phyloP scores from a whole-genome alignment of 2,113 vertebrate species.

The Neolamprologus brichardi region DNA sequence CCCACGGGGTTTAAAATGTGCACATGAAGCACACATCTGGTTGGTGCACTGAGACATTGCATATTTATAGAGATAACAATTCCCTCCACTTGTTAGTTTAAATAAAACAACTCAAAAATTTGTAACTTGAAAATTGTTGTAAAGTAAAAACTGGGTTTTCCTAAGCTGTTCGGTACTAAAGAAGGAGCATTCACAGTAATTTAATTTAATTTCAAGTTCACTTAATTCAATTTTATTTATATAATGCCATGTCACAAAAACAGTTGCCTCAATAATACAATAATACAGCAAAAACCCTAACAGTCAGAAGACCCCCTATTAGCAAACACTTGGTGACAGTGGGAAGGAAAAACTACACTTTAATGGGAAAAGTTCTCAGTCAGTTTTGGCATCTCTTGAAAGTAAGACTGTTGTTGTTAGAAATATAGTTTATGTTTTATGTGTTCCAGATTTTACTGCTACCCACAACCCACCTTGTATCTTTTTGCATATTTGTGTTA shows the following conservation, averaged over 20 bases:
- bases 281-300: not conserved
- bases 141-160: not conserved
- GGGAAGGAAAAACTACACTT: not conserved
- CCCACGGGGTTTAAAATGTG: slow-evolving; percentile 34
- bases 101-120: not conserved
- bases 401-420: not conserved
- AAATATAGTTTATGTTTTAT: not conserved
- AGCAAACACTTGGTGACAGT: not conserved
- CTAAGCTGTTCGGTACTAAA: not conserved
- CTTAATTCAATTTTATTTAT: not conserved
- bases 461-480: not conserved
- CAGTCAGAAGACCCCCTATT: not conserved
- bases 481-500: not conserved
- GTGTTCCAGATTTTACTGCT: not conserved
- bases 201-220: not conserved
- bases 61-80: not conserved
- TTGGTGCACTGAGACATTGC: not conserved
- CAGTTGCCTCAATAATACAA: not conserved
- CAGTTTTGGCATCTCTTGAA: not conserved
- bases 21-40: slow-evolving; percentile 1
- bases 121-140: not conserved
- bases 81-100: not conserved
- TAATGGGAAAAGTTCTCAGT: not conserved
- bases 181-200: not conserved
- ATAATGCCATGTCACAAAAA: not conserved